phyloP scores from a whole-genome alignment of 2,888 invertebrate genomes.

The Physocephala rufipes region DNA sequence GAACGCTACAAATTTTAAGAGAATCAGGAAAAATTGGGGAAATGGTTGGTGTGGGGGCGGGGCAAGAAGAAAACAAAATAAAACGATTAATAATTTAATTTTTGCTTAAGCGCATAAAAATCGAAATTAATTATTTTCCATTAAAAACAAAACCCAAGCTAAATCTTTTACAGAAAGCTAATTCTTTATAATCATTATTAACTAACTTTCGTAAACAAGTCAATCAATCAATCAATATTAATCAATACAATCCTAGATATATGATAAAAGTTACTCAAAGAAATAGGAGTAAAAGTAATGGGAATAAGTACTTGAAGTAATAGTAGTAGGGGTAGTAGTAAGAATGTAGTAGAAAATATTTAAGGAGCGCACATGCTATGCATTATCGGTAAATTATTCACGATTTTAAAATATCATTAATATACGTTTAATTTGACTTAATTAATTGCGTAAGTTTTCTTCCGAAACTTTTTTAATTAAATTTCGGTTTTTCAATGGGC shows the following conservation, averaged over 20 bases:
- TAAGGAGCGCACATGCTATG: slow-evolving; percentile 25
- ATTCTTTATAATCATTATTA: slow-evolving; percentile 11
- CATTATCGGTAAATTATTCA: slow-evolving; percentile 4
- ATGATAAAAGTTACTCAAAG: slow-evolving; percentile 28
- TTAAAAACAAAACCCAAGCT: slow-evolving; percentile 15
- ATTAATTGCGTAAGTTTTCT: background rate
- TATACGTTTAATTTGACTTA: background rate
- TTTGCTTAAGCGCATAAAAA: background rate
- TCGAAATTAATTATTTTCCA: background rate
- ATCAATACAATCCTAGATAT: slow-evolving; percentile 21
- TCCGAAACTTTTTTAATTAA: too few species aligned
- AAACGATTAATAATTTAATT: slow-evolving; percentile 8
- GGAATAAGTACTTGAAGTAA: slow-evolving; percentile 18
- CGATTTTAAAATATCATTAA: background rate
- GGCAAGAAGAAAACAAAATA: slow-evolving; percentile 16
- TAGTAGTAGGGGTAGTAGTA: slow-evolving; percentile 5
- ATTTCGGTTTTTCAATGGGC: too few species aligned
- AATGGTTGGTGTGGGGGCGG: slow-evolving; percentile 2
- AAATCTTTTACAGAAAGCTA: slow-evolving; percentile 23
- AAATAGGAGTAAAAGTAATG: slow-evolving; percentile 21
- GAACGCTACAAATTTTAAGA: slow-evolving; percentile 74
- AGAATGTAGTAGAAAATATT: slow-evolving; percentile 14
- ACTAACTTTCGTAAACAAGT: slow-evolving; percentile 26
- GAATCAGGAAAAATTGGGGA: background rate
- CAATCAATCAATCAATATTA: slow-evolving; percentile 3